Conservation (phyloP, 2,113 vertebrate species). For the Apodemus speciosus region DNA sequence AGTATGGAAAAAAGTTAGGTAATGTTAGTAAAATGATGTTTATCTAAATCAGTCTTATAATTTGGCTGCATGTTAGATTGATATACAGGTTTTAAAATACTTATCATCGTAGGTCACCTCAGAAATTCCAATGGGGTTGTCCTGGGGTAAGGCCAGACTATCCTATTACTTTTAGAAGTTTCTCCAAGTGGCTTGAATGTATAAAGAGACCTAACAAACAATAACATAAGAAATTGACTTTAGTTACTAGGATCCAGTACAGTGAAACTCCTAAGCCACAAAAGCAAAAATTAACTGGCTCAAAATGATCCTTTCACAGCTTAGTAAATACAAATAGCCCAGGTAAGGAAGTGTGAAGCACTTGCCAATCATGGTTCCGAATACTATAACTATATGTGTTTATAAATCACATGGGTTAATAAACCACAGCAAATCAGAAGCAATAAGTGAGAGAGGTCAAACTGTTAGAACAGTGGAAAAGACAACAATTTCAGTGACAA, state of each 20-base stretch:
- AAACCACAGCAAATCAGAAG: neutral
- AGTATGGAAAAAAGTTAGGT: slow-evolving; percentile 14
- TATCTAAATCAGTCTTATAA: neutral
- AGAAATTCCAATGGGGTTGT: slow-evolving; percentile 25
- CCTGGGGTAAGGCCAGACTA: neutral
- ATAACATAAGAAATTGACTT: neutral
- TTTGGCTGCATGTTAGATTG: neutral
- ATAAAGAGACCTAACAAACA: neutral
- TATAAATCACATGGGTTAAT: neutral
- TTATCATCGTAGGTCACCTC: neutral
- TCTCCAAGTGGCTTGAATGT: slow-evolving; percentile 23
- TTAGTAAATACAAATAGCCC: neutral
- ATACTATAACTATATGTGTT: neutral
- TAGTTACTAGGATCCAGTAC: neutral
- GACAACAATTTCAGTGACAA: neutral
- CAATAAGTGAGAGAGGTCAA: neutral
- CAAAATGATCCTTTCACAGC: neutral
- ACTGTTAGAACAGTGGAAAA: neutral
- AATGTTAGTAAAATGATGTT: neutral
- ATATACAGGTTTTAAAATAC: slow-evolving; percentile 10
- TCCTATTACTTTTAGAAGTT: neutral
- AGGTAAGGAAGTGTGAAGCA: neutral
- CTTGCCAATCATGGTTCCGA: neutral
- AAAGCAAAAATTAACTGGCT: neutral
- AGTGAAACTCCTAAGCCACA: neutral